A percentile compares a stretch with the other conserved stretches of the same genome.
Evolutionary conservation across 2,888 invertebrate species (phyloP).

Genomic region (Psococerastis gibbosa): DNA sequence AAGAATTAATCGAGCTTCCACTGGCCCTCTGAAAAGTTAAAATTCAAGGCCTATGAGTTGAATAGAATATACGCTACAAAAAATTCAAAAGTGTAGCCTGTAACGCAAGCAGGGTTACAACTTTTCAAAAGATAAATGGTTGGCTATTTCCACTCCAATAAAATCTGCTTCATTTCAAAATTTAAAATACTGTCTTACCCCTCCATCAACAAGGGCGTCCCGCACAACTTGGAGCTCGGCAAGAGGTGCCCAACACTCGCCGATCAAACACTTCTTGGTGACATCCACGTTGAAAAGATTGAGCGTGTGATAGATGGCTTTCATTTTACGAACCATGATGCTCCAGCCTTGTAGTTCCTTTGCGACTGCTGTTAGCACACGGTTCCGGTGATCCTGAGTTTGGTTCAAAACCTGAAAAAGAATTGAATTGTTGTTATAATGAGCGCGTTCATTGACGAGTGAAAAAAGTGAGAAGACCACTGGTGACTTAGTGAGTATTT

Average conservation of each 20-base stretch:
- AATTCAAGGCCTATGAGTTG: too few relatives aligned
- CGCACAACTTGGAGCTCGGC: constrained; percentile 51
- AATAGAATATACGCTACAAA: constrained; percentile 11
- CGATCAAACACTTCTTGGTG: constrained; percentile 73
- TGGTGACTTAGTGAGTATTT: too few relatives aligned
- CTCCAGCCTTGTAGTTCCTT: constrained; percentile 77
- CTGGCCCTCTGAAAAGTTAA: constrained; percentile 40
- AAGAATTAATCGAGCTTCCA: constrained; percentile 80
- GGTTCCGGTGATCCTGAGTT: constrained; percentile 71
- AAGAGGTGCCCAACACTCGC: constrained; percentile 74
- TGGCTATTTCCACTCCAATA: neutral
- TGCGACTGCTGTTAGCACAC: constrained; percentile 68
- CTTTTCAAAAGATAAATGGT: neutral
- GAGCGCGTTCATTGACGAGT: neutral
- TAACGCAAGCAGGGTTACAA: too few relatives aligned
- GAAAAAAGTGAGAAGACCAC: neutral
- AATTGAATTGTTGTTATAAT: neutral
- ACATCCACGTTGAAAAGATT: constrained; percentile 87
- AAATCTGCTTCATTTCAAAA: constrained; percentile 7
- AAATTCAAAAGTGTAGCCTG: too few relatives aligned
- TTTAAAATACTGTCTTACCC: constrained; percentile 35
- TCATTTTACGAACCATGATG: constrained; percentile 71
- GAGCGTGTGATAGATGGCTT: constrained; percentile 84
- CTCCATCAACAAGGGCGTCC: constrained; percentile 60
- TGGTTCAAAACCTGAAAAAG: constrained; percentile 53